Base-by-base conservation (phyloP, 2,888 invertebrate genomes). In the Hyposoter dolosus region DNA sequence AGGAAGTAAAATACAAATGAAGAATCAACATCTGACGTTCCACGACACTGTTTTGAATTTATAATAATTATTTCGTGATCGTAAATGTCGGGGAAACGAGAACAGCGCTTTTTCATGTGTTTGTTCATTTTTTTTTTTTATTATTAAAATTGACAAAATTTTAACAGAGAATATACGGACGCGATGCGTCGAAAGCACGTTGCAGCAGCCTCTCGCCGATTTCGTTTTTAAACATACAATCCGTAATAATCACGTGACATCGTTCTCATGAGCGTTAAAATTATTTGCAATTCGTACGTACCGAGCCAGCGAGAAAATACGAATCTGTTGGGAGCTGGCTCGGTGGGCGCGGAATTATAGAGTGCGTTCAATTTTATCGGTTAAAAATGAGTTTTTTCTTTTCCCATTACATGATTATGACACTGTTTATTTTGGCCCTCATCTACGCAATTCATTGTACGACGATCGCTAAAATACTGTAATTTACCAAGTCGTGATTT, bases 81-180 rank as follows among this genome's bases (percentile, higher is more conserved):
- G 60, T 75, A 43, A n/a, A 56, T 40, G 28, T 71, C n/a, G 17
- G 53, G 19, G 19, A 35, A 53, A 66, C 7, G 9, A 28, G 35
- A 50, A 50, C 47, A 53, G 15, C 35, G 15, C 68, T 66, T 77
- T 35, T 35, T 23, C 9, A 15, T 40, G 53, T 77, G 35, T 50
- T 65, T 47, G 28, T 53, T 45, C 32, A 40, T 35, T 75, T 63
- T 69, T 75, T 63, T 69, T 72, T 83, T 88, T 88, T 84, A 75
- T 87, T 87, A 88, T 88, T 87, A 85, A 89, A 88, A 89, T 90
- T 88, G 89, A 90, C 87, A 89, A 89, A 91, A 86, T 90, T 85
- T 88, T 91, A 90, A 89, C 89, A 90, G 85, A 77, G 75, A 89
- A 89, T 91, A 91, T 88, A 89, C 71, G 83, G 80, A 86, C 84